phyloP scores from a whole-genome alignment of 2,797 vertebrate genomes.

The Melanotaenia parkinsoni region DNA sequence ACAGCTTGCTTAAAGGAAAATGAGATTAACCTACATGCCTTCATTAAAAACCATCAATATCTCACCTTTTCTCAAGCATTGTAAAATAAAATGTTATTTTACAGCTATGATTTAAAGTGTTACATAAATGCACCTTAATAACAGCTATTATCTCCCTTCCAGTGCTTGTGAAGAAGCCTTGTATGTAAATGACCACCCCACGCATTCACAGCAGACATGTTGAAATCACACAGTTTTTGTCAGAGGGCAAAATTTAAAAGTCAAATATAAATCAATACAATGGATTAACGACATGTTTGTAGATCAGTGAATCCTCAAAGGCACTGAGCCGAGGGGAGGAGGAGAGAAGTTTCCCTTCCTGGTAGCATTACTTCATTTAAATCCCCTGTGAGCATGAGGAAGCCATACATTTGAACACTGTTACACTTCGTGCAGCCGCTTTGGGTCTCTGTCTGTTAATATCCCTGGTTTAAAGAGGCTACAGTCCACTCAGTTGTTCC shows the following conservation, averaged over 20 bases:
- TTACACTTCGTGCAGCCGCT: not conserved
- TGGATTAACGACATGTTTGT: conserved; percentile 74
- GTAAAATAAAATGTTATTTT: not conserved
- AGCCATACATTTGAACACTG: not conserved
- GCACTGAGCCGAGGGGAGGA: conserved; percentile 1
- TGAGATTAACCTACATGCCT: conserved; percentile 7
- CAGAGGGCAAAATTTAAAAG: conserved; percentile 80
- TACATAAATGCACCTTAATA: conserved; percentile 44
- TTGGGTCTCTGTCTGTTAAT: not conserved
- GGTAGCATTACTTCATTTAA: conserved; percentile 27
- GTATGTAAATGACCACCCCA: conserved; percentile 67
- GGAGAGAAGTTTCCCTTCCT: conserved; percentile 15
- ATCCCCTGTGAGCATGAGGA: not conserved
- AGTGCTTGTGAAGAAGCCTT: conserved; percentile 36
- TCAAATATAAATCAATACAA: conserved; percentile 80
- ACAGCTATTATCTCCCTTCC: conserved; percentile 27
- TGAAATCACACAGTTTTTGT: conserved; percentile 62
- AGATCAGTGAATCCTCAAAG: conserved; percentile 65
- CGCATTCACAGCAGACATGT: conserved; percentile 50
- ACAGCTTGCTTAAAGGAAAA: conserved; percentile 12
- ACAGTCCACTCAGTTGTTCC: conserved; percentile 8
- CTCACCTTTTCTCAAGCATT: conserved; percentile 3
- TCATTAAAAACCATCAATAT: not conserved
- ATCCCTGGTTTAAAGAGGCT: conserved; percentile 7
- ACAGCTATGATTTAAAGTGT: conserved; percentile 16